These are phyloP conservation scores for Danio jaintianensis DNA, from an alignment of 2,797 vertebrate species.

Conservation along the genomic window DNA sequence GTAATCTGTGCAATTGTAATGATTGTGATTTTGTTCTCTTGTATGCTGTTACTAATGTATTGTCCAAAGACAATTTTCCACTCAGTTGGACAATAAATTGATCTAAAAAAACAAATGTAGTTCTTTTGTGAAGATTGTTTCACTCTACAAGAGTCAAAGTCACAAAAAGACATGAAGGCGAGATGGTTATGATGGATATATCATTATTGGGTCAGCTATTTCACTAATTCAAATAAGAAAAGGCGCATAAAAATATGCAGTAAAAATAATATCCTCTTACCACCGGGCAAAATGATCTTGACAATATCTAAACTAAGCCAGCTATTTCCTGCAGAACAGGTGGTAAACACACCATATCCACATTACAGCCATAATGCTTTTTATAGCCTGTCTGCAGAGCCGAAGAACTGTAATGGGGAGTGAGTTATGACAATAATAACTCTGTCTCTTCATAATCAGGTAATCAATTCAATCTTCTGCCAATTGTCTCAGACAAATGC, in stretches of 20 bases:
- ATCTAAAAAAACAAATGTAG: too few relatives aligned
- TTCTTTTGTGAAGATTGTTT: too few relatives aligned
- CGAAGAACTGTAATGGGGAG: constrained; percentile 62
- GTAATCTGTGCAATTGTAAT: too few relatives aligned
- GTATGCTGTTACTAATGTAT: too few relatives aligned
- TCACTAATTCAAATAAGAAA: constrained; percentile 3
- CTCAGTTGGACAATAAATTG: too few relatives aligned
- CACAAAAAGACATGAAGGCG: not conserved
- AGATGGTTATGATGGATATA: not conserved
- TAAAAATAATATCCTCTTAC: constrained; percentile 33
- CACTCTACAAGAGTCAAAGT: not conserved
- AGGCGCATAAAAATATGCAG: not conserved
- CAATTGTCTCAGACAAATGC: constrained; percentile 76
- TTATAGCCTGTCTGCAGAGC: constrained; percentile 68
- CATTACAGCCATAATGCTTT: constrained; percentile 72
- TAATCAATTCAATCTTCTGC: constrained; percentile 82
- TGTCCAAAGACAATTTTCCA: too few relatives aligned
- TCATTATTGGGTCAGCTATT: constrained; percentile 3
- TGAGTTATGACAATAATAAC: constrained; percentile 86
- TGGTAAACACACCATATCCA: constrained; percentile 60
- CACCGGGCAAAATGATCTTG: constrained; percentile 33
- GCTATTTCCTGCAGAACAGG: constrained; percentile 62
- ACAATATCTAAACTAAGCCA: constrained; percentile 28
- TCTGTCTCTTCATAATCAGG: constrained; percentile 81
- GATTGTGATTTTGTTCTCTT: too few relatives aligned